Base-by-base conservation (phyloP, 2,113 vertebrate genomes). In the Psephotus haematonotus region DNA sequence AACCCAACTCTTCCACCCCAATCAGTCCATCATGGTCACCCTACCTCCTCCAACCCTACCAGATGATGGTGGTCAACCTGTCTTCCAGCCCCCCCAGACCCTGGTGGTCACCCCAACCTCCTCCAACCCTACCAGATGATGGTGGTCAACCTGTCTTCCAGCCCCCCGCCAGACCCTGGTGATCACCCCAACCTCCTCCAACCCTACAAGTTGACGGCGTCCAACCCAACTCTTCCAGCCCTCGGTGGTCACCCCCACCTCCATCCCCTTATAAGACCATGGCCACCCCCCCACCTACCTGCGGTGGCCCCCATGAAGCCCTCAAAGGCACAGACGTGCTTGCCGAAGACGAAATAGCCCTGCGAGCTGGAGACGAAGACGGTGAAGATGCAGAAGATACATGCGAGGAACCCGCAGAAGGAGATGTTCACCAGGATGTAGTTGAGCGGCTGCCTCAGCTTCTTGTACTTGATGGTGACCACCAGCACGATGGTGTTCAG, bases 361-460 rank as follows among this genome's bases (percentile, higher is more conserved):
- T 94, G 96, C 18, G 97, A 75, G 47, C 97, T 98, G 93, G 97
- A 16, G 1, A 98, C 0, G 49, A 99, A 99, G 95, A 99, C 98
- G 7, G 97, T 96, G 82, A 97, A 98, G 95, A 98, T 97, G 2
- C 98, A 98, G 90, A 98, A 98, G 76, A 93, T 22, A 74, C 97
- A 98, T 60, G 95, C 98, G 78, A 99, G 49, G 91, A 99, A 98
- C 16, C 98, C 97, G 5, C 96, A 97, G 13, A 98, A 29, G 43
- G 98, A 98, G 71, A 99, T 97, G 76, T 99, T 99, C 44, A 99
- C 98, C 77, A 99, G 69, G 91, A 99, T 98, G 92, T 98, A 99
- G 98, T 99, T 99, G 80, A 99, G 98, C 0, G 98, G 98, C 53
- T 98, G 98, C 41, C 98, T 62, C 41, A 99, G 90, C 97, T 98